Percentiles rank a stretch among this genome's conserved stretches.
Evolutionary conservation across 35 echinoderm and acorn worm species (phyloP).

Genomic region (Heliocidaris erythrogramma): DNA sequence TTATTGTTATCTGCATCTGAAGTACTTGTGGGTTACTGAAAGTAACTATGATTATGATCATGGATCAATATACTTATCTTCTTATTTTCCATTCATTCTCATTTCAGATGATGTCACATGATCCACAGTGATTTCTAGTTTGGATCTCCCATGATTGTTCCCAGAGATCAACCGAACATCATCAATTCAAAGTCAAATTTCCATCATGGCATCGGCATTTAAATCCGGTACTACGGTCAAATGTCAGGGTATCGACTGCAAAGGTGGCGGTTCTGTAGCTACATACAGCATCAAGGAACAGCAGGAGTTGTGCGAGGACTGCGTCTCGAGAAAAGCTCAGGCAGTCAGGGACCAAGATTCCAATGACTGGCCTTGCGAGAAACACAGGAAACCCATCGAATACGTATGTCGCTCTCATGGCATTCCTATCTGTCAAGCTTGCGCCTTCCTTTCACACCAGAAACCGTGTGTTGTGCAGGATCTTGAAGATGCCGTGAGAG

Average conservation of each 20-base stretch:
- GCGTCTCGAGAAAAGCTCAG: background rate
- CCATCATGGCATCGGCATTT: constrained; percentile 11
- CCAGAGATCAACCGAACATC: background rate
- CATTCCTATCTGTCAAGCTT: background rate
- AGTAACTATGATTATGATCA: too few species aligned
- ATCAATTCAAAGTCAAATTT: background rate
- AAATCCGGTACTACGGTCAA: background rate
- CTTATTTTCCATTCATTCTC: background rate
- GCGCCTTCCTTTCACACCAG: constrained; percentile 22
- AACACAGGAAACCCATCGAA: background rate
- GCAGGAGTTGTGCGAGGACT: constrained; percentile 7
- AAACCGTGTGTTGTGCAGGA: constrained; percentile 10
- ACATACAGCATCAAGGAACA: background rate
- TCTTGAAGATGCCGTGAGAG: background rate
- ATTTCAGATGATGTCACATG: background rate
- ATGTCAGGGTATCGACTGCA: constrained; percentile 10
- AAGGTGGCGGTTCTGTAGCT: background rate
- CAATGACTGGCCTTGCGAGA: background rate
- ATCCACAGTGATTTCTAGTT: background rate
- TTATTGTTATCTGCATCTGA: too few species aligned
- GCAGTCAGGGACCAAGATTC: background rate
- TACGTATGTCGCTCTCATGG: background rate
- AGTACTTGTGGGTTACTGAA: too few species aligned
- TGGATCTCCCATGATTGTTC: background rate
- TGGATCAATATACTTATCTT: too few species aligned